Conservation (phyloP, 2,888 invertebrate species). For the Sphecodes monilicornis region DNA sequence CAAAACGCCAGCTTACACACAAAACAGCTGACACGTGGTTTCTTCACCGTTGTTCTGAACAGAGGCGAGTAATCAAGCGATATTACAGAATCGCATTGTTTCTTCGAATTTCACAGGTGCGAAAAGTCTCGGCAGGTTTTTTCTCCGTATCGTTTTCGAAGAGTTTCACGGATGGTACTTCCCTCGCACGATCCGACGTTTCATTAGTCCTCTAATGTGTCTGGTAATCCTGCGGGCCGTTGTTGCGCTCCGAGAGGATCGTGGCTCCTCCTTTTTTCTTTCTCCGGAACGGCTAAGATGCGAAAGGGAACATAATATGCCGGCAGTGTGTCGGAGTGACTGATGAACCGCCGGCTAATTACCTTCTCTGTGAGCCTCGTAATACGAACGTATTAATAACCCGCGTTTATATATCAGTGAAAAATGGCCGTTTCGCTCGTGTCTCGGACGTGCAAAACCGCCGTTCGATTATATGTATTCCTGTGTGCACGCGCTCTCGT, state of each 20-base stretch:
- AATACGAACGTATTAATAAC: slow-evolving; percentile 82
- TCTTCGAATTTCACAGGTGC: background rate
- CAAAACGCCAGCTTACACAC: background rate
- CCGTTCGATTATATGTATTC: slow-evolving; percentile 15
- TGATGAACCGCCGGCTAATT: slow-evolving; percentile 83
- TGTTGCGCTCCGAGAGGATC: slow-evolving; percentile 63
- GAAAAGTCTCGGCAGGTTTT: background rate
- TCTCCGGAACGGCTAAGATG: slow-evolving; percentile 48
- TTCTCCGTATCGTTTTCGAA: slow-evolving; percentile 15
- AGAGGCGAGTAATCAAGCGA: background rate
- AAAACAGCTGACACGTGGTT: too few species aligned
- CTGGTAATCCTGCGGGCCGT: slow-evolving; percentile 73
- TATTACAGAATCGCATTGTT: background rate
- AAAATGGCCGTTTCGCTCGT: slow-evolving; percentile 78
- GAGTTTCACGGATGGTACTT: slow-evolving; percentile 15
- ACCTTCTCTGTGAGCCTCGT: slow-evolving; percentile 80
- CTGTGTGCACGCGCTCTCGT: background rate
- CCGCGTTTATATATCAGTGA: slow-evolving; percentile 80
- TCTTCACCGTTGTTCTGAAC: background rate
- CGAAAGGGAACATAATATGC: slow-evolving; percentile 47
- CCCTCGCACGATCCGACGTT: slow-evolving; percentile 66
- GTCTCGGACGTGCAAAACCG: slow-evolving; percentile 42
- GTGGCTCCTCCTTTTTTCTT: slow-evolving; percentile 35
- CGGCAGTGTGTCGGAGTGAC: slow-evolving; percentile 77
- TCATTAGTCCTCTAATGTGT: slow-evolving; percentile 81